phyloP scores from a whole-genome alignment of 2,113 vertebrate species.

The Myiozetetes cayanensis region DNA sequence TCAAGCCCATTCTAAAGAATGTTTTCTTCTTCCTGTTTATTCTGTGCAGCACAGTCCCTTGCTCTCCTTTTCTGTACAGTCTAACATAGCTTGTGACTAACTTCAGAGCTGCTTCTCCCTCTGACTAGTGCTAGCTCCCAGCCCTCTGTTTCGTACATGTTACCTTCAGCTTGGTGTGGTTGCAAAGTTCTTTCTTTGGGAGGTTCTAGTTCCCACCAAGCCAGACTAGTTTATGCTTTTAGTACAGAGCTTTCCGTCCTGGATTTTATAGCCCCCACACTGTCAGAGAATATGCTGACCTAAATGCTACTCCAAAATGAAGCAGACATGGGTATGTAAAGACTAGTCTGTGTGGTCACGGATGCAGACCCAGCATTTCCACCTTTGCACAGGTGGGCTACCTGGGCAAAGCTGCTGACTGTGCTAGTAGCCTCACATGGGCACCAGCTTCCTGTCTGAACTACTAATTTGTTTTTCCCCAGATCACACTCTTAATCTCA shows the following conservation, averaged over 20 bases:
- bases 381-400: not conserved
- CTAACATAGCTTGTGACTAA: not conserved
- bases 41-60: not conserved
- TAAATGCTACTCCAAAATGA: not conserved
- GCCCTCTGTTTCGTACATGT: not conserved
- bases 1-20: accelerated
- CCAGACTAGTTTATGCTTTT: not conserved
- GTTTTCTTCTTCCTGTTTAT: not conserved
- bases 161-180: not conserved
- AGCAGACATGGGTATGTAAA: not conserved
- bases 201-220: not conserved
- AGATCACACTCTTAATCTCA: not conserved
- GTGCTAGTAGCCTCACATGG: not conserved
- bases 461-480: not conserved
- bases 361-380: not conserved
- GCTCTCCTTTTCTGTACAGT: not conserved
- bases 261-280: not conserved
- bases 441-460: accelerated
- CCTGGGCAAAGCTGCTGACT: not conserved
- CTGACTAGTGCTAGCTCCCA: not conserved
- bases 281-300: not conserved
- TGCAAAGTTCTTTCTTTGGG: not conserved
- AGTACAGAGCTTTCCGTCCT: not conserved
- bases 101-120: not conserved
- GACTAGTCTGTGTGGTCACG: too few species aligned